phyloP scores from a whole-genome alignment of 2,888 invertebrate genomes.

The Marasmarcha lunaedactyla region DNA sequence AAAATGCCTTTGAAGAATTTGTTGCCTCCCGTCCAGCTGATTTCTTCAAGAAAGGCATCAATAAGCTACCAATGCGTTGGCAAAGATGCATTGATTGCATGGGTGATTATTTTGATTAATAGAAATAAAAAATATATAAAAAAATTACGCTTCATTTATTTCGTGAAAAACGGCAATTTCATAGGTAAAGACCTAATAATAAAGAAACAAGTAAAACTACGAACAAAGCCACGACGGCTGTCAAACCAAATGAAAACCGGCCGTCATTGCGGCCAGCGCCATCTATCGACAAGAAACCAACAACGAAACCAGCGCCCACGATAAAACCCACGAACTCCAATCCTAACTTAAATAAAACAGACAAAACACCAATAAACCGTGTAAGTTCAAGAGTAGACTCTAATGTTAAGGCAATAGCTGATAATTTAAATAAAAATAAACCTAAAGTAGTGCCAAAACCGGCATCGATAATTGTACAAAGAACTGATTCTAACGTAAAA shows the following conservation, averaged over 20 bases:
- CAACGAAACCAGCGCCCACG: constrained; percentile 31
- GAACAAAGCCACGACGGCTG: constrained; percentile 47
- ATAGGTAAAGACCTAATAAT: too few species aligned
- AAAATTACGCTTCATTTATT: too few species aligned
- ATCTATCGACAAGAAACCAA: constrained; percentile 46
- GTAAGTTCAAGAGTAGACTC: constrained; percentile 48
- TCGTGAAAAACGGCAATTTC: too few species aligned
- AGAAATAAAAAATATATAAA: too few species aligned
- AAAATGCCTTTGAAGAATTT: too few species aligned
- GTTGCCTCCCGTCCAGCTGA: too few species aligned
- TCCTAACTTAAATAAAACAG: constrained; percentile 33
- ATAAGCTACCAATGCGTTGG: too few species aligned
- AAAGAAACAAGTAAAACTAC: constrained; percentile 51
- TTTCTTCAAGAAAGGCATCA: too few species aligned
- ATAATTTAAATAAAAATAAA: constrained; percentile 58
- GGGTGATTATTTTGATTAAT: too few species aligned
- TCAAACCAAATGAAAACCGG: constrained; percentile 48
- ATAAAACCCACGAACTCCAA: constrained; percentile 38
- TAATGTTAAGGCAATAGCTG: constrained; percentile 54
- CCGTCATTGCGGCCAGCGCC: constrained; percentile 47
- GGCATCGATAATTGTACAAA: constrained; percentile 28
- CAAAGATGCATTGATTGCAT: too few species aligned
- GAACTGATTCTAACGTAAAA: constrained; percentile 39
- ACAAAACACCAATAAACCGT: constrained; percentile 38
- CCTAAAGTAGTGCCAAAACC: constrained; percentile 61